A percentile compares a stretch with the other conserved stretches of the same genome.
phyloP scores from a whole-genome alignment of 2,797 vertebrate species.

The Neosilurus mollespiculum region DNA sequence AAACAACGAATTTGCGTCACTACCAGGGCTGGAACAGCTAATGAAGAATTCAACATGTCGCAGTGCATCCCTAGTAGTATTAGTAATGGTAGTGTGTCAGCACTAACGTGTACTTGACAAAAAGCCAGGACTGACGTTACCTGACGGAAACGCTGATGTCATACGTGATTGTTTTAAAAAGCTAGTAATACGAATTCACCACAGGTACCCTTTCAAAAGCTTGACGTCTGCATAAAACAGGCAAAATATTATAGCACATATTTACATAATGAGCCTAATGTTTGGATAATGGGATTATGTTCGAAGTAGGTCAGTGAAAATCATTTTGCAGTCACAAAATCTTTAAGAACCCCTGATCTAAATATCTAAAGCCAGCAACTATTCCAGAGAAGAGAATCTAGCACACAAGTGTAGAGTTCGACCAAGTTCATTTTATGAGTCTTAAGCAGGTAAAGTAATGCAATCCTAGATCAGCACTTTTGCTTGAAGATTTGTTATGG shows the following conservation, averaged over 20 bases:
- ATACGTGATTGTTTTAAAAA: too few species aligned
- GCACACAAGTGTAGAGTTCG: not conserved
- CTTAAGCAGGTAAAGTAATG: not conserved
- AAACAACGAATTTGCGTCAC: too few species aligned
- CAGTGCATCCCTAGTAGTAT: too few species aligned
- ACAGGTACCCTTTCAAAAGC: not conserved
- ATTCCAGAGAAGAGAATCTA: not conserved
- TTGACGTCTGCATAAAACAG: not conserved
- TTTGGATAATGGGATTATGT: not conserved
- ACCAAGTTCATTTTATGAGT: slow-evolving; percentile 12
- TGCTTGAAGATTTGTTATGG: not conserved
- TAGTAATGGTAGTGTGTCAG: too few species aligned
- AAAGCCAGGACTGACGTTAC: too few species aligned
- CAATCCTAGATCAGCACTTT: slow-evolving; percentile 1
- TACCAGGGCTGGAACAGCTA: too few species aligned
- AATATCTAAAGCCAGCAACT: not conserved
- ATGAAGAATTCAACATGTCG: too few species aligned
- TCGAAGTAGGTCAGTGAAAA: not conserved
- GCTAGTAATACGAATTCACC: too few species aligned
- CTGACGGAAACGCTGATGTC: too few species aligned
- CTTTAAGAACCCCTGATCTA: not conserved
- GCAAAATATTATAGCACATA: not conserved
- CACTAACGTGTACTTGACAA: too few species aligned
- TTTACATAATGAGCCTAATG: not conserved
- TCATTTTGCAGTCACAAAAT: not conserved